Evolutionary conservation across 2,888 invertebrate species (phyloP).

Genomic region (Platerodrilus igneus): DNA sequence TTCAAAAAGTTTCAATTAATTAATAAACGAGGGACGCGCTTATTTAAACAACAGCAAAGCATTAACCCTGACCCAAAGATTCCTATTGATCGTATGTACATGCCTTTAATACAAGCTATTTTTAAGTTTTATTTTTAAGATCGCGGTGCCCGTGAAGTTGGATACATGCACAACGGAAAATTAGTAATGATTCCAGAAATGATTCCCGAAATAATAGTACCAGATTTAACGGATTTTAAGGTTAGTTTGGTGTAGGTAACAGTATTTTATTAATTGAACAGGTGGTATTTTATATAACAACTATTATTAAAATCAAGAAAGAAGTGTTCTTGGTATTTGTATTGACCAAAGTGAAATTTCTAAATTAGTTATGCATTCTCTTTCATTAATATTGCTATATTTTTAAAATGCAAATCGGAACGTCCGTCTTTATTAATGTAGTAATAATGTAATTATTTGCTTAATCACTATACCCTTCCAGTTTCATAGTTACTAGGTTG

Average conservation of each 20-base stretch:
- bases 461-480: too few species aligned
- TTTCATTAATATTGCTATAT: too few species aligned
- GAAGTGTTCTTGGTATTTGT: too few species aligned
- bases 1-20: conserved; percentile 73
- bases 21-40: conserved; percentile 69
- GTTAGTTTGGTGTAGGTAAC: too few species aligned
- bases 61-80: conserved; percentile 58
- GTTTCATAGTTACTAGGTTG: too few species aligned
- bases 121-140: conserved; percentile 44
- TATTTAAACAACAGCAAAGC: conserved; percentile 59
- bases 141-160: conserved; percentile 65
- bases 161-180: conserved; percentile 54
- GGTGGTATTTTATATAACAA: conserved; percentile 5
- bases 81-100: conserved; percentile 57
- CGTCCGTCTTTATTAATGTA: too few species aligned
- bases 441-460: too few species aligned
- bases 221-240: conserved; percentile 75
- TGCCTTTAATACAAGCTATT: not conserved
- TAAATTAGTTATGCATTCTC: too few species aligned
- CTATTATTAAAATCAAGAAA: conserved; percentile 7
- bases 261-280: too few species aligned
- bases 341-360: too few species aligned
- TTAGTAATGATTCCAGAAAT: conserved; percentile 73
- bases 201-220: conserved; percentile 89
- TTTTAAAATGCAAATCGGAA: too few species aligned